A percentile compares a stretch with the other conserved stretches of the same genome.
phyloP scores from a whole-genome alignment of 2,888 invertebrate species.

The Eutolmus rufibarbis region DNA sequence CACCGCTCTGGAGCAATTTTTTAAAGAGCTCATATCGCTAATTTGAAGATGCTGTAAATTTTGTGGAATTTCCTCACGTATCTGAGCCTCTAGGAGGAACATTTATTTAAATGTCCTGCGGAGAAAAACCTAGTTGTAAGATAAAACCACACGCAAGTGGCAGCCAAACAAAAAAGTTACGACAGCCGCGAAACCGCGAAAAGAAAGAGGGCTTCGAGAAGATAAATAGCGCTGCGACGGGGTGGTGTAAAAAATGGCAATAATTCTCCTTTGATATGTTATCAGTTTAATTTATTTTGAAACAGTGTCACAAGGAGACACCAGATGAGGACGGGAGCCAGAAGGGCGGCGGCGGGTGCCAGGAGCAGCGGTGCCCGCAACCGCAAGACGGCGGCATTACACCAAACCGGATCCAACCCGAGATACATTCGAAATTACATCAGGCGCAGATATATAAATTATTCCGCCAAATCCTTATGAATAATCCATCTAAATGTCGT shows the following conservation, averaged over 20 bases:
- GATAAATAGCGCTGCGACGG: slow-evolving; percentile 29
- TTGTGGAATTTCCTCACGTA: background rate
- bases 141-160: background rate
- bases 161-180: background rate
- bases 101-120: background rate
- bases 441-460: slow-evolving; percentile 44
- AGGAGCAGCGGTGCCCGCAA: background rate
- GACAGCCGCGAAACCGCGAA: slow-evolving; percentile 8
- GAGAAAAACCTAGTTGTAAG: background rate
- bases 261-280: slow-evolving; percentile 33
- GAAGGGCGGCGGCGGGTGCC: background rate
- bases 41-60: background rate
- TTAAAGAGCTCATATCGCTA: background rate
- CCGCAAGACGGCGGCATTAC: background rate
- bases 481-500: slow-evolving; percentile 48
- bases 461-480: slow-evolving; percentile 47
- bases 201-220: background rate
- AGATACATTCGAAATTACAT: slow-evolving; percentile 40
- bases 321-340: background rate
- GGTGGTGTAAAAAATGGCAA: slow-evolving; percentile 26
- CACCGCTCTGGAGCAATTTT: background rate
- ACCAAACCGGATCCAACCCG: slow-evolving; percentile 17
- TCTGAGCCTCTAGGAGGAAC: background rate
- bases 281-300: slow-evolving; percentile 34
- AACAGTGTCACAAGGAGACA: slow-evolving; percentile 7